Base-by-base conservation (phyloP, 1,140 invertebrate genomes). In the Aphidius gifuensis region DNA sequence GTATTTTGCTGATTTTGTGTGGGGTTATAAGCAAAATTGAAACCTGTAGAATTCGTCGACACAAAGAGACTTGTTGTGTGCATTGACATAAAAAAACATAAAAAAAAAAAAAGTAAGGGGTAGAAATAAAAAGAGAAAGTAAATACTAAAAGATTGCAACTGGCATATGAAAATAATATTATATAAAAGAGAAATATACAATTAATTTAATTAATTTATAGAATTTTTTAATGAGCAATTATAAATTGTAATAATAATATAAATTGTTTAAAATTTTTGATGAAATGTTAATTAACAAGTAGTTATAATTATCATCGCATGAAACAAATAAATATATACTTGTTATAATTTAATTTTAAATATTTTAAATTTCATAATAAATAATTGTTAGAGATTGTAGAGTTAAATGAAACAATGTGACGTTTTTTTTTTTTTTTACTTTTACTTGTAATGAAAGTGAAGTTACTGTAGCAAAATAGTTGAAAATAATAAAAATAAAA, bases 1-100 rank as follows among this genome's bases (percentile, higher is more conserved):
- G 23, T 23, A 23, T 23, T 23, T 23, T 23, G 23, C 23, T 23
- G 23, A 23, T 23, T 23, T 23, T 23, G 23, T 23, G 23, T 2
- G 23, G 23, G 1, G 1, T 2, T 23, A 23, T 23, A 23, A 23
- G 23, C 23, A 23, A 38, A 50, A 50, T 50, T 32, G 50, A 53
- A 38, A 53, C 50, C 50, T 53, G 50, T 53, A 53, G 50, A 53
- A 53, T 53, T 38, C 11, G 50, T 53, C 38, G 23, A 50, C 49
- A 50, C 43, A 50, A 50, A 8, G 49, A 23, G 16, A 21, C 16
- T 50, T 50, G 49, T 48, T 50, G 49, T 16, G 49, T 21, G 21
- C 49, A 23, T 50, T 50, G 49, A 50, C 21, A 21, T 50, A 8
- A 50, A 50, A 50, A 50, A 32, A 23, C 32, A 21, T 1, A 8